Percentiles rank a stretch among this genome's conserved stretches.
These are phyloP conservation scores for Girardia tigrina DNA, from an alignment of 2,888 invertebrate species.

Conservation along the genomic window DNA sequence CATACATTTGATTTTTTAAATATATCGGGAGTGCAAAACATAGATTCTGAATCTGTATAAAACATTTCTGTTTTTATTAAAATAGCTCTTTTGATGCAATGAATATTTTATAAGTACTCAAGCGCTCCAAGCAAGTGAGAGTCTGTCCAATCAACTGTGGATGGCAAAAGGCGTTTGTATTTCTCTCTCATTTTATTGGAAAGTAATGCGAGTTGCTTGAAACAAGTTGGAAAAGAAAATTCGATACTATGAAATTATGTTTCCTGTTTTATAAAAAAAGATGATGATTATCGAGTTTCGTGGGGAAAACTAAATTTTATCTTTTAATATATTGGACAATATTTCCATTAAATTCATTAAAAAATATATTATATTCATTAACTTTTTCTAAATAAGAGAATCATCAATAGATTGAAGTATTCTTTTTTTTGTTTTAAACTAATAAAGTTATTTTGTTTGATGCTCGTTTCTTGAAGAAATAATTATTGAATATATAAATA, in stretches of 20 bases:
- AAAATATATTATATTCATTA: too few species aligned
- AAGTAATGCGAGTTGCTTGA: background rate
- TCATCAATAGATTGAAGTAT: too few species aligned
- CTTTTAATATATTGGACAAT: background rate
- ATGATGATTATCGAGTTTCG: background rate
- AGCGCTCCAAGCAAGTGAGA: background rate
- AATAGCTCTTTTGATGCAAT: too few species aligned
- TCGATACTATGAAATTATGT: conserved; percentile 13
- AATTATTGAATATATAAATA: too few species aligned
- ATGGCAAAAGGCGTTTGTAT: background rate
- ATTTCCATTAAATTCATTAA: background rate
- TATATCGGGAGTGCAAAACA: background rate
- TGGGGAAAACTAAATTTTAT: background rate
- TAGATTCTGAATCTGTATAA: background rate
- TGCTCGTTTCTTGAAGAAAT: too few species aligned
- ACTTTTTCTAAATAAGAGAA: too few species aligned
- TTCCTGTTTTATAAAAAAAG: background rate
- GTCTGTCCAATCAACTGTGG: background rate
- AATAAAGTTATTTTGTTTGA: too few species aligned
- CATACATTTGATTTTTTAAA: background rate
- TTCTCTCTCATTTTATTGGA: background rate
- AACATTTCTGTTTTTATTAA: background rate
- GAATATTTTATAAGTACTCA: background rate
- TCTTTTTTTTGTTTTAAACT: too few species aligned
- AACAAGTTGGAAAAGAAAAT: background rate